Percentiles rank a stretch among this genome's conserved stretches.
Evolutionary conservation across 2,797 vertebrate species (phyloP).

Genomic region (Glyptemys insculpta): DNA sequence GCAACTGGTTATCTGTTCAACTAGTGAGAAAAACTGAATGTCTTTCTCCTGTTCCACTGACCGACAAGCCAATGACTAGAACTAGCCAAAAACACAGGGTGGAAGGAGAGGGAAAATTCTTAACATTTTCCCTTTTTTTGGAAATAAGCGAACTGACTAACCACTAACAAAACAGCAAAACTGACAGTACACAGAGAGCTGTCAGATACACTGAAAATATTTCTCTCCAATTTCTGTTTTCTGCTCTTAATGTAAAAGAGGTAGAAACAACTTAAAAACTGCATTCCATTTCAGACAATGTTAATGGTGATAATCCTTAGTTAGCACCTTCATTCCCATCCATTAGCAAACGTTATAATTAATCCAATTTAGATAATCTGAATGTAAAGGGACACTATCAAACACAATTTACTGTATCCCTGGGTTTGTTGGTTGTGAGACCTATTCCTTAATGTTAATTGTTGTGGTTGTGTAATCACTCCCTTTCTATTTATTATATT

Average conservation of each 20-base stretch:
- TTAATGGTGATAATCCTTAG: not conserved
- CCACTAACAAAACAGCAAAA: not conserved
- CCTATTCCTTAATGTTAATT: not conserved
- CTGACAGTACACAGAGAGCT: rapidly evolving
- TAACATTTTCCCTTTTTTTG: not conserved
- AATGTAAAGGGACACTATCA: not conserved
- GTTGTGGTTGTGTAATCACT: not conserved
- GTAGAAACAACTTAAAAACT: not conserved
- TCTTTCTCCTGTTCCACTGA: not conserved
- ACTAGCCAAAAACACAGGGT: not conserved
- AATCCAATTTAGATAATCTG: not conserved
- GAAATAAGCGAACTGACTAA: not conserved
- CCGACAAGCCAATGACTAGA: not conserved
- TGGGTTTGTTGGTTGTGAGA: not conserved
- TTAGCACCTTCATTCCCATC: not conserved
- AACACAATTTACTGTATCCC: not conserved
- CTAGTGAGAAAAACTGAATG: not conserved
- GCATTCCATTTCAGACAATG: not conserved
- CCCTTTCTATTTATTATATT: not conserved
- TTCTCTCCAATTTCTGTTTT: not conserved
- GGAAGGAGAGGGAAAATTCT: not conserved
- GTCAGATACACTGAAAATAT: not conserved
- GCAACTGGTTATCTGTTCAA: not conserved
- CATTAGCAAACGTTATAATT: not conserved
- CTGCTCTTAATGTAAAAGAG: not conserved